Evolutionary conservation across 2,113 vertebrate species (phyloP).

Genomic region (Pelusios castaneus): DNA sequence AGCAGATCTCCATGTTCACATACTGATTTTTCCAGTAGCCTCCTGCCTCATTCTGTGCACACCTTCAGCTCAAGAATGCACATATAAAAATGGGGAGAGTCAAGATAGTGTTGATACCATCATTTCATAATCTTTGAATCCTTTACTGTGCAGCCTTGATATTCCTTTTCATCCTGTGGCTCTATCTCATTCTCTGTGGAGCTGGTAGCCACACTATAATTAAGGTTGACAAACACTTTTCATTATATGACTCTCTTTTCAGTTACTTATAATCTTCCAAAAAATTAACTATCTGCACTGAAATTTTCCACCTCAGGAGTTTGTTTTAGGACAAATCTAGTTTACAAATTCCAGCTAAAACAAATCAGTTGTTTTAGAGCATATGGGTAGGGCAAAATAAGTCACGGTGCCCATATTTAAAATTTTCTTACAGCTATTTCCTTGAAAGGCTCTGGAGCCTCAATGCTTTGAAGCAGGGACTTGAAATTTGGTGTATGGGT

Average conservation of each 20-base stretch:
- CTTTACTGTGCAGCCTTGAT: neutral
- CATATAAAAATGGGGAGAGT: neutral
- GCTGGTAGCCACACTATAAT: neutral
- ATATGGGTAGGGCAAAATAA: neutral
- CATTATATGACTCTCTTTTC: neutral
- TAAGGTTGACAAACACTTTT: neutral
- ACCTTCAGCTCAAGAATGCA: neutral
- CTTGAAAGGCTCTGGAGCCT: neutral
- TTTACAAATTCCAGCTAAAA: neutral
- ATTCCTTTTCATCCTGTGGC: neutral
- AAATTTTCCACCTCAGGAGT: neutral
- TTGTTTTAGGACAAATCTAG: neutral
- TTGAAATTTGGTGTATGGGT: neutral
- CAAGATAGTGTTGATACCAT: neutral
- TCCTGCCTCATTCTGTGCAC: neutral
- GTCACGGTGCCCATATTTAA: neutral
- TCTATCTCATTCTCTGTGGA: neutral
- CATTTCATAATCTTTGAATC: neutral
- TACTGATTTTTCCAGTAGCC: neutral
- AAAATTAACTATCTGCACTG: neutral
- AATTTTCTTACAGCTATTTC: neutral
- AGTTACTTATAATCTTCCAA: neutral
- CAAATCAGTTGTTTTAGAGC: slow-evolving; percentile 14
- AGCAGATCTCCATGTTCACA: neutral
- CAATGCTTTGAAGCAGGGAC: neutral